Conservation (phyloP, 1,140 invertebrate genomes). For the Lucilia cuprina region DNA sequence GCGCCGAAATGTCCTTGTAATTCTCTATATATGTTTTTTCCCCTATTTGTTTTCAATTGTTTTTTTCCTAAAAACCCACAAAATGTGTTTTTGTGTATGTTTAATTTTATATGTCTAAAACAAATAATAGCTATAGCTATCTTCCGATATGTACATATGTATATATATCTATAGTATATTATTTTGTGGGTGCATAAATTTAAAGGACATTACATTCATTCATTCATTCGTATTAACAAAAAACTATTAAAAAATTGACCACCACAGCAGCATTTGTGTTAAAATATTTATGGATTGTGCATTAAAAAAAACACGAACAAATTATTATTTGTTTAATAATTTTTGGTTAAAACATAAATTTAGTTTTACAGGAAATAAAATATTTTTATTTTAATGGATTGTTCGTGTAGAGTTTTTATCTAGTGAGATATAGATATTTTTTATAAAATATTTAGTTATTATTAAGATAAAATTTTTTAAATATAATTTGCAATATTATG, state of each 20-base stretch:
- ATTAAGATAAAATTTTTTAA: too few relatives aligned
- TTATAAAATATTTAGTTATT: too few relatives aligned
- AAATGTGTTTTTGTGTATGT: background rate
- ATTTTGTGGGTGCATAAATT: constrained; percentile 9
- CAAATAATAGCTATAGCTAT: background rate
- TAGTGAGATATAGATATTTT: too few relatives aligned
- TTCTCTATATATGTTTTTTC: background rate
- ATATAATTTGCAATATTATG: too few relatives aligned
- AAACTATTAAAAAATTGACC: background rate
- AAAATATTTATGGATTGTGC: background rate
- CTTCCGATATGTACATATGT: too few relatives aligned
- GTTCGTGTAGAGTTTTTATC: too few relatives aligned
- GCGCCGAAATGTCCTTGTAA: background rate
- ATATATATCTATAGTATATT: background rate
- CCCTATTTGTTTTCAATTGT: background rate
- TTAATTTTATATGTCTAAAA: background rate
- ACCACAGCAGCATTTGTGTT: background rate
- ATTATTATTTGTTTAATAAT: background rate
- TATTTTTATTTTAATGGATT: background rate
- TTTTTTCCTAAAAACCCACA: constrained; percentile 14
- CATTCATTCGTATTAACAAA: background rate
- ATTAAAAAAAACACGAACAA: background rate
- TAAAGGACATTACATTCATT: constrained; percentile 8
- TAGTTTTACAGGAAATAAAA: background rate
- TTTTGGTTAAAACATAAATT: background rate